Percentiles rank a stretch among this genome's conserved stretches.
Conservation (phyloP, 2,113 vertebrate species). For the Cervus canadensis region DNA sequence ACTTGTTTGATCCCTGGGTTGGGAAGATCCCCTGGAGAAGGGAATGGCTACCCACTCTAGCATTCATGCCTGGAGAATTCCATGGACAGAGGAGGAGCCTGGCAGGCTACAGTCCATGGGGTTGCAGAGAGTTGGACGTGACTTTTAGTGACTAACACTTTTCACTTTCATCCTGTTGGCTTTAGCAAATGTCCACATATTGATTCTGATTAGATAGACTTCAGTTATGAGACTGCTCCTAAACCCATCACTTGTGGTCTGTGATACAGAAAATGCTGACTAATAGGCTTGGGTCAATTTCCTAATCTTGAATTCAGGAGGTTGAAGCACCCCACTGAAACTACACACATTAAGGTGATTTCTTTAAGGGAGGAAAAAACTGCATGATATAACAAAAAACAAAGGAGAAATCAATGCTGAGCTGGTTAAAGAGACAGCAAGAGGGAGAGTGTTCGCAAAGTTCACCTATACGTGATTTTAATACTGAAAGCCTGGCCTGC, state of each 20-base stretch:
- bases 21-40: background rate
- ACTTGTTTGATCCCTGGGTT: background rate
- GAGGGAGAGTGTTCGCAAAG: rapidly evolving
- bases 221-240: background rate
- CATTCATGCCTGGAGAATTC: background rate
- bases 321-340: background rate
- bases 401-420: background rate
- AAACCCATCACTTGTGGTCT: background rate
- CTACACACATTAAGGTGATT: background rate
- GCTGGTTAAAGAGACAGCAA: background rate
- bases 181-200: background rate
- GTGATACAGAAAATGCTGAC: background rate
- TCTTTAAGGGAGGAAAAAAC: background rate
- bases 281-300: background rate
- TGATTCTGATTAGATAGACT: background rate
- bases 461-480: background rate
- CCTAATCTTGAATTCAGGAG: background rate
- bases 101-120: background rate
- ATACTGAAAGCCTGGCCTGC: background rate
- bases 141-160: background rate
- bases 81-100: background rate
- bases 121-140: background rate
- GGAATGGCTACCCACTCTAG: background rate
- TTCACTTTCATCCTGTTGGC: background rate
- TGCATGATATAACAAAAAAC: background rate